These are phyloP conservation scores for Anguilla obscura DNA, from an alignment of 2,797 vertebrate species.

Conservation along the genomic window DNA sequence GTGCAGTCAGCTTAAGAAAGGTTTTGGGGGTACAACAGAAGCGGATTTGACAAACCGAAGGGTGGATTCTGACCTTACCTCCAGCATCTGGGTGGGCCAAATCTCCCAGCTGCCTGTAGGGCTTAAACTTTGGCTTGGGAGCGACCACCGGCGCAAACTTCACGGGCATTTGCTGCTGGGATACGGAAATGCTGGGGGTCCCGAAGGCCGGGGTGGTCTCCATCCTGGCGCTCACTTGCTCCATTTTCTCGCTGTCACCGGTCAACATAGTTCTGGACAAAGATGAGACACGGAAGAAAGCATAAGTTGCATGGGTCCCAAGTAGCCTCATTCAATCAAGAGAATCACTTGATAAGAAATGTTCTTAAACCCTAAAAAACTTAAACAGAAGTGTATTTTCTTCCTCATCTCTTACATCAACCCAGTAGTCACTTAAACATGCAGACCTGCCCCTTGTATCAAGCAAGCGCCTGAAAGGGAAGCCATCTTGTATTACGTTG, in stretches of 20 bases:
- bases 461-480: neutral
- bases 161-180: constrained; percentile 92
- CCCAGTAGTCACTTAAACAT: neutral
- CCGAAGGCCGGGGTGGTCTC: constrained; percentile 93
- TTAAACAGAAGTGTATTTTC: neutral
- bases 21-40: neutral
- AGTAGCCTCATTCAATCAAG: too few relatives aligned
- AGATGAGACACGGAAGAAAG: constrained; percentile 1
- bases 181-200: constrained; percentile 90
- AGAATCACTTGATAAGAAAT: neutral
- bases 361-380: neutral
- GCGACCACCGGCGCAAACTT: constrained; percentile 95
- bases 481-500: neutral
- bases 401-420: neutral
- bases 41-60: neutral
- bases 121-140: constrained; percentile 96
- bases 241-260: constrained; percentile 75
- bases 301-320: neutral
- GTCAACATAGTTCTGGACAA: constrained; percentile 82
- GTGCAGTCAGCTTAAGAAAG: neutral
- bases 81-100: constrained; percentile 63
- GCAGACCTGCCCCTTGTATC: neutral
- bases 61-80: constrained; percentile 65
- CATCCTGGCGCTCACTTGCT: constrained; percentile 89
- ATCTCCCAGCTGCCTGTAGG: constrained; percentile 77